Base-by-base conservation (phyloP, 2,113 vertebrate species). In the Plecturocebus donacophilus region DNA sequence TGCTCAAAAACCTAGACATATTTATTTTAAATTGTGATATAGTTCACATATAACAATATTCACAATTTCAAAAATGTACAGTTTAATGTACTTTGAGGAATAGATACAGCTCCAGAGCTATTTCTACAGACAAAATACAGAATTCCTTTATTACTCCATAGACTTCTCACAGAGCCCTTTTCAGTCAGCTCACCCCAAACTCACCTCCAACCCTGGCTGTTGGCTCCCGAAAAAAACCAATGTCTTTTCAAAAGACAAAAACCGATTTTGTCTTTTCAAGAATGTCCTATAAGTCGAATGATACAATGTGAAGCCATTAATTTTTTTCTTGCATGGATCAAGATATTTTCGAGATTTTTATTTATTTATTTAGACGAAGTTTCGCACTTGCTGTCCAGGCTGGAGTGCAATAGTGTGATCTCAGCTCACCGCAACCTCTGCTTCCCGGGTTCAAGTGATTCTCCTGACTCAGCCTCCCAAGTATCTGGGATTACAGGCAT, bases 141-240 rank as follows among this genome's bases (percentile, higher is more conserved):
- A 93, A 54, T 73, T 23, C 79, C 30, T 47, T 12, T 25, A 80
- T 80, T n/a, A 45, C 5, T 8, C 32, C 14, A 25, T 66, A 38
- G 86, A 75, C 1, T 92, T 68, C n/a, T 21, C 35, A 21, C 6
- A 38, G 16, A 82, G 4, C 5, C 2, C 8, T 79, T 58, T 91
- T 79, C 35, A 85, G 19, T 82, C 35, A n/a, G 0, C 2, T 42
- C 6, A 12, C 4, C 11, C 14, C 19, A 20, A 21, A 11, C 14
- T 3, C 10, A 35, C 17, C 3, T 2, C 2, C 30, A 30, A 11
- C 0, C 2, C 13, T 0, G 8, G 27, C 52, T 81, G 49, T 3
- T 27, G 79, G 17, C 14, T 23, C 8, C 16, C 66, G 19, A 13
- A 32, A 56, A 47, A 19, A 52, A 56, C 0, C 40, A 1, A 64